These are phyloP conservation scores for Tetragnatha versicolor DNA, from an alignment of 1,140 invertebrate species.

Conservation along the genomic window DNA sequence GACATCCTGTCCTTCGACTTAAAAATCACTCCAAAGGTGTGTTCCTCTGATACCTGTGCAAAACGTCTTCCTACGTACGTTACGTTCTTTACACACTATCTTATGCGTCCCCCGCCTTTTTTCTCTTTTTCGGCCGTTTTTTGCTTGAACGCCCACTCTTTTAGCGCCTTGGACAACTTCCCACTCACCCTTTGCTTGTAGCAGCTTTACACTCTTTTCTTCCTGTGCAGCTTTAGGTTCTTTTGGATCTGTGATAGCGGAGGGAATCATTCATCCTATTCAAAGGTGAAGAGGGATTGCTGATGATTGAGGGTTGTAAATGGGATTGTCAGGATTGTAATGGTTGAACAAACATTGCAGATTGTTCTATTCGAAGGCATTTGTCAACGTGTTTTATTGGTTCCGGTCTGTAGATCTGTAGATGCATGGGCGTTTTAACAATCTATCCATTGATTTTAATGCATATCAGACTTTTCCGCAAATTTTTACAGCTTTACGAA, in stretches of 20 bases:
- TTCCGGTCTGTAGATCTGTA: too few relatives aligned
- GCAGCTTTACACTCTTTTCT: neutral
- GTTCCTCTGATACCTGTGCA: constrained; percentile 1
- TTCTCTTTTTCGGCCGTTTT: neutral
- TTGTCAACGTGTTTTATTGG: too few relatives aligned
- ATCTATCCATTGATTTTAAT: too few relatives aligned
- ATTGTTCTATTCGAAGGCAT: too few relatives aligned
- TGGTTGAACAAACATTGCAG: too few relatives aligned
- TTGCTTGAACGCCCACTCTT: neutral
- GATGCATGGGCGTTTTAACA: too few relatives aligned
- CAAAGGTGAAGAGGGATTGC: too few relatives aligned
- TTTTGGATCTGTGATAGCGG: neutral
- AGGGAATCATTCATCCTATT: too few relatives aligned
- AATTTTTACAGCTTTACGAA: too few relatives aligned
- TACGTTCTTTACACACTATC: neutral
- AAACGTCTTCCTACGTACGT: constrained; percentile 10
- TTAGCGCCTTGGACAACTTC: constrained; percentile 15
- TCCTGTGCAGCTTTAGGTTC: neutral
- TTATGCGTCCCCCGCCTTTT: constrained; percentile 11
- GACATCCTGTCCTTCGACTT: constrained; percentile 29
- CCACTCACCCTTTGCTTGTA: neutral
- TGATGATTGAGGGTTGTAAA: too few relatives aligned
- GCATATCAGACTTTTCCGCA: too few relatives aligned
- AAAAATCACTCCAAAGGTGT: constrained; percentile 9
- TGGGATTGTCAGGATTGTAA: too few relatives aligned